These are phyloP conservation scores for Drosophila pseudoobscura DNA, from an alignment of 1,140 invertebrate species.

Conservation along the genomic window DNA sequence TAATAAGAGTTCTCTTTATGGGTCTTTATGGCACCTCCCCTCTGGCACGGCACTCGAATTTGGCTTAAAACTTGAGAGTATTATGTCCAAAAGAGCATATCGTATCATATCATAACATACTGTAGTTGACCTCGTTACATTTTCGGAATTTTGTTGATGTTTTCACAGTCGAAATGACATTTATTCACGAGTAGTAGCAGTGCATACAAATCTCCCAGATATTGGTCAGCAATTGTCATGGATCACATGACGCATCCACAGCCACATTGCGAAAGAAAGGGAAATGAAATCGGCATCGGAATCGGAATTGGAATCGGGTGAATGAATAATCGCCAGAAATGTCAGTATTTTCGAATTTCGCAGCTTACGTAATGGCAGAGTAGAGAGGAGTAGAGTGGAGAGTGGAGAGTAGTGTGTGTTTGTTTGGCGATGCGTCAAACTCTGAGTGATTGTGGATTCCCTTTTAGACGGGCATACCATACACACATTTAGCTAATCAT, in stretches of 20 bases:
- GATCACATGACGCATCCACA: constrained; percentile 64
- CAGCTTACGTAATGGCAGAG: constrained; percentile 42
- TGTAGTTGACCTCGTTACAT: constrained; percentile 49
- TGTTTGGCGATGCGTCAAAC: constrained; percentile 49
- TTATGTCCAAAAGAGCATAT: constrained; percentile 15
- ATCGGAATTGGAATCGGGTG: constrained; percentile 6
- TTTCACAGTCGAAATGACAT: constrained; percentile 27
- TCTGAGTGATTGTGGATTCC: constrained; percentile 13
- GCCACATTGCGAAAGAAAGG: constrained; percentile 59
- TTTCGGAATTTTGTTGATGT: constrained; percentile 50
- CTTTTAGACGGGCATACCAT: constrained; percentile 12
- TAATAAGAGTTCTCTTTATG: constrained; percentile 34
- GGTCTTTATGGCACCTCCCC: not conserved
- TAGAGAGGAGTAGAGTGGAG: constrained; percentile 6
- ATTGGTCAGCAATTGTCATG: constrained; percentile 59
- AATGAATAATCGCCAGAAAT: constrained; percentile 52
- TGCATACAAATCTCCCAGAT: constrained; percentile 28
- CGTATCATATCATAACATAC: not conserved
- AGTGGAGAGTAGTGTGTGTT: not conserved
- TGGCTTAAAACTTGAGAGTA: constrained; percentile 22
- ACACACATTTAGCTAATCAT: constrained; percentile 63
- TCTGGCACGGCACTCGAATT: not conserved
- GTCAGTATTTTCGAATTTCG: constrained; percentile 30
- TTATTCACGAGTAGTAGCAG: constrained; percentile 22
- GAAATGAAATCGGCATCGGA: constrained; percentile 30